Percentiles rank a stretch among this genome's conserved stretches.
Evolutionary conservation across 2,113 vertebrate species (phyloP).

Genomic region (Sialia sialis): DNA sequence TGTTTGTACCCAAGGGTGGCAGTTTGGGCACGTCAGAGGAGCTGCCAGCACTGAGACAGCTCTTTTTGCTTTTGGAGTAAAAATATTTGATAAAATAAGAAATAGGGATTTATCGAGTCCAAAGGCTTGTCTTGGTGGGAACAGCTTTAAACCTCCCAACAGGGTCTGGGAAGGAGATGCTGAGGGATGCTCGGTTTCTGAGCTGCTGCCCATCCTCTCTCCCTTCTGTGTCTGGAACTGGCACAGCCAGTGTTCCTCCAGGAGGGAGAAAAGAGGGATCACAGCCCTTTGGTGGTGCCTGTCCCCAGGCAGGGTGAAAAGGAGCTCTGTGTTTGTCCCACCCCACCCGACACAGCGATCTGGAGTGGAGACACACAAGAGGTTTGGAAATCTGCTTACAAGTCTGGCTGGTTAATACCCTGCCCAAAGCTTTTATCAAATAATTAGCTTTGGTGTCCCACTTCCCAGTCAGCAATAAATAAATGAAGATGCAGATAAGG

Average conservation of each 20-base stretch:
- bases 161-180: neutral
- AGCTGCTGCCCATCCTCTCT: accelerated
- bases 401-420: conserved; percentile 17
- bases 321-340: neutral
- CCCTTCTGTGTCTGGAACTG: neutral
- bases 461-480: conserved; percentile 40
- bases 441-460: neutral
- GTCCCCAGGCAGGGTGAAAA: neutral
- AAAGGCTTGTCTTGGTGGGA: neutral
- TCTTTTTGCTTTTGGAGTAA: neutral
- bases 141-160: neutral
- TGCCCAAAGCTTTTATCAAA: conserved; percentile 26
- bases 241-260: neutral
- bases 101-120: neutral
- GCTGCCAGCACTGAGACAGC: neutral
- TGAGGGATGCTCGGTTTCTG: neutral
- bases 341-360: accelerated
- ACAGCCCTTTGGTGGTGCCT: neutral
- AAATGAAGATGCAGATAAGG: conserved; percentile 16
- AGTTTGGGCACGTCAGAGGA: neutral
- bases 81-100: neutral
- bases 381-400: neutral
- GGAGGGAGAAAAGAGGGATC: neutral
- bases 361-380: neutral
- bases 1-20: neutral